These are phyloP conservation scores for Porites rus DNA, from an alignment of 92 coral and sea anemone genomes.

Conservation along the genomic window DNA sequence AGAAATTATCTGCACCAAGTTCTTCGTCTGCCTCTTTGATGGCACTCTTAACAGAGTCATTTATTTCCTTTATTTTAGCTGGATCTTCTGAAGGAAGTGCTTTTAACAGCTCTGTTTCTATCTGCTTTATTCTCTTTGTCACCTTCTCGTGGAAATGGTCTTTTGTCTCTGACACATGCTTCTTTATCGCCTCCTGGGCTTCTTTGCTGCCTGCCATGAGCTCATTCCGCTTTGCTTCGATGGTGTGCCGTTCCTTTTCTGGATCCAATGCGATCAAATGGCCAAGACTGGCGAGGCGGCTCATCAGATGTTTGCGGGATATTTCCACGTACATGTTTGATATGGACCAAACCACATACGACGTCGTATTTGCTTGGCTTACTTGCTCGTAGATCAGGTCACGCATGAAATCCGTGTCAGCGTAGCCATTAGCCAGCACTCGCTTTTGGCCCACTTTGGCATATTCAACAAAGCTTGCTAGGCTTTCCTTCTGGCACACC, in stretches of 20 bases:
- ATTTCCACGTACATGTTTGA: slow-evolving; percentile 47
- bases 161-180: slow-evolving; percentile 21
- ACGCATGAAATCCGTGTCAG: slow-evolving; percentile 29
- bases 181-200: slow-evolving; percentile 32
- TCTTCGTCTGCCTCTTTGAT: slow-evolving; percentile 40
- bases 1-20: slow-evolving; percentile 8
- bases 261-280: slow-evolving; percentile 47
- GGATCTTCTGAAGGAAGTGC: slow-evolving; percentile 29
- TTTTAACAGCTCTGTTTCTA: slow-evolving; percentile 32
- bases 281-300: slow-evolving; percentile 45
- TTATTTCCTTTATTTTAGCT: slow-evolving; percentile 38
- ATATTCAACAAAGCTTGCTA: slow-evolving; percentile 30
- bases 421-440: slow-evolving; percentile 30
- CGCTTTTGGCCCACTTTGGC: slow-evolving; percentile 35
- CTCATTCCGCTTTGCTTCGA: slow-evolving; percentile 14
- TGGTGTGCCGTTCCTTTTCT: slow-evolving; percentile 12
- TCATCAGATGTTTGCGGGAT: slow-evolving; percentile 39
- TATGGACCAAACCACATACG: slow-evolving; percentile 41
- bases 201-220: slow-evolving; percentile 37
- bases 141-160: slow-evolving; percentile 33
- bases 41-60: slow-evolving; percentile 24
- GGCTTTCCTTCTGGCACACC: slow-evolving; percentile 32
- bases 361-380: slow-evolving; percentile 35
- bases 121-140: slow-evolving; percentile 27
- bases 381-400: slow-evolving; percentile 54